Base-by-base conservation (phyloP, 1,140 invertebrate species). In the Drosophila burlai region DNA sequence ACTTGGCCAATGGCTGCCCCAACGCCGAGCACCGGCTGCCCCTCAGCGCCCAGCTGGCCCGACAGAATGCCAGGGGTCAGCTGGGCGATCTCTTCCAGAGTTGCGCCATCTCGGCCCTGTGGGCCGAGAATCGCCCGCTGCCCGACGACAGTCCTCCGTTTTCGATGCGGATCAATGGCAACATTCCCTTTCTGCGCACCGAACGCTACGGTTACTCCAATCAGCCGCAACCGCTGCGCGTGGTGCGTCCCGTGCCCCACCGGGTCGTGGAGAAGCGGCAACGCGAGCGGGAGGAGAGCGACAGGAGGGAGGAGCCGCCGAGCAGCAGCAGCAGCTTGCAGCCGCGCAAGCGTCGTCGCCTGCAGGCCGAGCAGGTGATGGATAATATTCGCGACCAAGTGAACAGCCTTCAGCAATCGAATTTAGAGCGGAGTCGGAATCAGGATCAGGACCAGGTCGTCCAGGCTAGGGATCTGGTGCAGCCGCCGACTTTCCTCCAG, bases 11-110 rank as follows among this genome's bases (percentile, higher is more conserved):
- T 47, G 67, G 21, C 52, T 65, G 21, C 52, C 67, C 34, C 18
- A 57, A 49, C 9, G 57, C 36, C 8, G 47, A 79, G 4, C 15
- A 2, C 29, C 82, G 82, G 3, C 76, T 66, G 36, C 91, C 91
- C 0, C 78, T 93, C 7, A 93, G 92, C 57, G 76, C 78, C 24
- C 89, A 92, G 61, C 59, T 93, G 34, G 83, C 78, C 18, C 84
- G 80, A 15, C 73, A 93, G 71, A 79, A 74, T 52, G 75, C 73
- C 42, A 81, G 73, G 21, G 83, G 77, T 13, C 31, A 81, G 31
- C 7, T 83, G 34, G 84, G 74, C 15, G 80, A 80, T 16, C 82
- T 92, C 26, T 92, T 90, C 7, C 86, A 92, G 13, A 89, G 82
- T 55, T 86, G 90, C 4, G 81, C 84, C 0, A 43, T 92, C 38